Evolutionary conservation across 2,888 invertebrate species (phyloP).

Genomic region (Baccha elongata): DNA sequence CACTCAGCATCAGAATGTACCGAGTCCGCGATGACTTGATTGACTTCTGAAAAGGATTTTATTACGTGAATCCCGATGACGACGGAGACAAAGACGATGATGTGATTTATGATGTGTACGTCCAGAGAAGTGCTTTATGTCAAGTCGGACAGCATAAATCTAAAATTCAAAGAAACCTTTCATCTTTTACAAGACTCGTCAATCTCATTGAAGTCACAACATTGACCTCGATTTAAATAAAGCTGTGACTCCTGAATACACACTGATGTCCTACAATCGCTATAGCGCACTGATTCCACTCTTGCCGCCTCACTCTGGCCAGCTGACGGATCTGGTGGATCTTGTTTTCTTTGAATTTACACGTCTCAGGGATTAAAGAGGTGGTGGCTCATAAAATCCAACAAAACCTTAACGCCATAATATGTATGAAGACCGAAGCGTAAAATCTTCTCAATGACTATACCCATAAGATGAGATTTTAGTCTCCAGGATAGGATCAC

Average conservation of each 20-base stretch:
- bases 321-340: not conserved
- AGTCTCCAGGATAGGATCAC: conserved; percentile 39
- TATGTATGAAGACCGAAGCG: not conserved
- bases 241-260: conserved; percentile 44
- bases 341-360: conserved; percentile 66
- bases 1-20: conserved; percentile 7
- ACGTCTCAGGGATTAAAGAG: conserved; percentile 63
- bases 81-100: not conserved
- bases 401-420: conserved; percentile 36
- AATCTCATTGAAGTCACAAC: conserved; percentile 73
- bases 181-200: conserved; percentile 73
- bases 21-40: conserved; percentile 55
- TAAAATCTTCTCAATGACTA: conserved; percentile 46
- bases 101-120: conserved; percentile 71
- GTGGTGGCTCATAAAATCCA: conserved; percentile 63
- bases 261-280: conserved; percentile 3
- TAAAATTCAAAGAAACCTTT: conserved; percentile 71
- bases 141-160: conserved; percentile 72
- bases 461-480: conserved; percentile 40
- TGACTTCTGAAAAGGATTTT: conserved; percentile 72
- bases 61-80: conserved; percentile 52
- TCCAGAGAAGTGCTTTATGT: conserved; percentile 71
- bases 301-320: not conserved
- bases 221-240: conserved; percentile 73
- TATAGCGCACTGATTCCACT: not conserved